Evolutionary conservation across 2,888 invertebrate species (phyloP), one percentile per base, ranked within the genome.

Genomic region (Aradus depressus): DNA sequence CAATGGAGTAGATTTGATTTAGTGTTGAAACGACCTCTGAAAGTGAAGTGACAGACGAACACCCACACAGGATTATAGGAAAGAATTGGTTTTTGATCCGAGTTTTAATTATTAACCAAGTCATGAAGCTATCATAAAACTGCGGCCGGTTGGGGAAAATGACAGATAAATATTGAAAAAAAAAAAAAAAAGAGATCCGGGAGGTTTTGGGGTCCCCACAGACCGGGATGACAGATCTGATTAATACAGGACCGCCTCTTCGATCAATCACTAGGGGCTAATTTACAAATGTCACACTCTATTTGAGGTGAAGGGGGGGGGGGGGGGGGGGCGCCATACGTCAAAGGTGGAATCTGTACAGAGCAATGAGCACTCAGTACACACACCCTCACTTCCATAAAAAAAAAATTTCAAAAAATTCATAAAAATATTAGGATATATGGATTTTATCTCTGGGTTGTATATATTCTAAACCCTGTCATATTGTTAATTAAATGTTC

Each of bases 261-360:
- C 47, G 37, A 47, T 47, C 47, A 47, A 47, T 47, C 47, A 47
- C 26, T 3, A 12, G n/a, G 12, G 25, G n/a, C 47, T 47, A 47
- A 47, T 47, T 47, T 47, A 47, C 47, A 47, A 47, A 47, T 47
- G 47, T 47, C 47, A 47, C 47, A 47, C 47, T 47, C 47, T 47
- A 47, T 47, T 47, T 47, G 47, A 19, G 14, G 38, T 38, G 28
- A 26, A 38, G 38, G 25, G 23, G 25, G 25, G 23, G n/a, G n/a
- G 25, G 14, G 38, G 38, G 28, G 37, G 47, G 38, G 25, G 23
- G 25, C 37, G 23, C n/a, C 21, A 47, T 47, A 47, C 37, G 38
- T 21, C 37, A 38, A 38, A 47, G 47, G 38, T 45, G 47, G n/a
- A n/a, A 21, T 28, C 6, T 28, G 12, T 28, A 28, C 12, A 28